phyloP scores from a whole-genome alignment of 2,797 vertebrate species.

The Triplophysa bombifrons region DNA sequence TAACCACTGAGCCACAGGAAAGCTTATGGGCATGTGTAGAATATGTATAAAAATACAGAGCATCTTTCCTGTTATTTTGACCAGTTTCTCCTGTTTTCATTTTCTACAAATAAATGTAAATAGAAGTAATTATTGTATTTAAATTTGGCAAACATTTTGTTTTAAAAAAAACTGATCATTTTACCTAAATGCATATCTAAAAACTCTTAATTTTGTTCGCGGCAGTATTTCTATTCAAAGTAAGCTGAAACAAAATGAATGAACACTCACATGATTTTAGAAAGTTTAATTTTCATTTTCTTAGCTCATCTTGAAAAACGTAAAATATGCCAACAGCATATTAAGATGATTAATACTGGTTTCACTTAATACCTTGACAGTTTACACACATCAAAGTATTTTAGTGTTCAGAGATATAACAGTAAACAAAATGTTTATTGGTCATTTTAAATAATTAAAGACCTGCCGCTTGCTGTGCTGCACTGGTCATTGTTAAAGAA shows the following conservation, averaged over 20 bases:
- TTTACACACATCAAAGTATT: conserved; percentile 1
- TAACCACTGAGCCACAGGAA: no score
- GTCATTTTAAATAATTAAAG: conserved; percentile 19
- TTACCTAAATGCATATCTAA: no score
- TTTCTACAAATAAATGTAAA: no score
- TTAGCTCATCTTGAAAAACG: no score
- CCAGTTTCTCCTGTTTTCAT: no score
- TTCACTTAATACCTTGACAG: background rate
- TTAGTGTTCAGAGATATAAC: background rate
- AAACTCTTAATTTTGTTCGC: no score
- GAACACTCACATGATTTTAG: background rate
- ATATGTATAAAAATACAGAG: no score
- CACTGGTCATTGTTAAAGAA: background rate
- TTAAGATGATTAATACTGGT: background rate
- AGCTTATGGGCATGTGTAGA: no score
- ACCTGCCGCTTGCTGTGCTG: background rate
- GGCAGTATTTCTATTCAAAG: background rate
- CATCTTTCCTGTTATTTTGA: no score
- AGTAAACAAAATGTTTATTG: conserved; percentile 25
- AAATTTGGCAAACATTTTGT: no score
- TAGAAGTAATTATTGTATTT: no score
- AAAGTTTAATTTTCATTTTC: background rate
- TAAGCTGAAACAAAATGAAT: background rate
- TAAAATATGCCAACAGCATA: background rate
- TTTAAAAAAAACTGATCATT: no score